Evolutionary conservation across 2,797 vertebrate species (phyloP).

Genomic region (Zalophus californianus): DNA sequence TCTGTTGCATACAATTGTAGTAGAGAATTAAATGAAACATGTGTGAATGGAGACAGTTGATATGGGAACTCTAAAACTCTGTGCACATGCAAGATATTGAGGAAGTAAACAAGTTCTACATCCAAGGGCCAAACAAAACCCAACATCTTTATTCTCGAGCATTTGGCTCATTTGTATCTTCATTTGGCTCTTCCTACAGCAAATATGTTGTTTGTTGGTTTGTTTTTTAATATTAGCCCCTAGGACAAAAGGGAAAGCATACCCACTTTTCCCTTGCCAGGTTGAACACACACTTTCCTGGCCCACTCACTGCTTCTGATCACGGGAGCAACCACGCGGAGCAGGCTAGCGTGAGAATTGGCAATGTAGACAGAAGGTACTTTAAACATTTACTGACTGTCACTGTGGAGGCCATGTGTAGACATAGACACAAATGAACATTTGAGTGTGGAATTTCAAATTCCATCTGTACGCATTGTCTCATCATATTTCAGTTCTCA

Average conservation of each 20-base stretch:
- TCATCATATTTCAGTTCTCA: rapidly evolving
- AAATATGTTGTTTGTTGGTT: background rate
- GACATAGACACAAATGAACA: no score
- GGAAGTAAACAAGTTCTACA: background rate
- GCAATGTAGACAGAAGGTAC: background rate
- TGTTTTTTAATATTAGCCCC: background rate
- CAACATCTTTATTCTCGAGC: background rate
- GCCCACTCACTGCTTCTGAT: background rate
- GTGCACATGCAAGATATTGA: background rate
- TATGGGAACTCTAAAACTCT: background rate
- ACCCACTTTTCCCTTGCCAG: background rate
- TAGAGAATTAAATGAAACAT: background rate
- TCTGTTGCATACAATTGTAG: background rate
- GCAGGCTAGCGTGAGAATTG: rapidly evolving
- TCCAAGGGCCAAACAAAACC: background rate
- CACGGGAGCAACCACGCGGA: background rate
- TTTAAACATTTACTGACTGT: background rate
- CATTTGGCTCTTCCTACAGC: constrained; percentile 15
- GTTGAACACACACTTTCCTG: background rate
- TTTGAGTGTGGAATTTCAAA: background rate
- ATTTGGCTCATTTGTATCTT: background rate
- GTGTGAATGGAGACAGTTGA: background rate
- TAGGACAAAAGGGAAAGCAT: constrained; percentile 26
- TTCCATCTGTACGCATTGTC: background rate
- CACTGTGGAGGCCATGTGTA: background rate